Base-by-base conservation (phyloP, 1,140 invertebrate genomes). In the Sarcophaga peregrina region DNA sequence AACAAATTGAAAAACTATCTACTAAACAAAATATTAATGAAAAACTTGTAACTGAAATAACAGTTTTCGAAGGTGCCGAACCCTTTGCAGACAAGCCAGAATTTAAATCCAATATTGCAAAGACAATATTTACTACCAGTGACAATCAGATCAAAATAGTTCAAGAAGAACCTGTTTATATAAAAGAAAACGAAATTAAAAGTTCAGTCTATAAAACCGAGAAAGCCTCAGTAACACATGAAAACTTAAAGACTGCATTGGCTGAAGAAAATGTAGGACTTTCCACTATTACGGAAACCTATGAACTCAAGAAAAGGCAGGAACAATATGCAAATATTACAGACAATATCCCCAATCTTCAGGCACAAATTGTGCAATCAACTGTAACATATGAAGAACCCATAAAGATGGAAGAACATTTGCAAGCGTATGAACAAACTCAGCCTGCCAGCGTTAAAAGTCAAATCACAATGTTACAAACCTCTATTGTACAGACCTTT, bases 191-290 rank as follows among this genome's bases (percentile, higher is more conserved):
- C 45, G 75, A 81, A 9, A 47, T 87, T 6, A 50, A 81, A 50
- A 46, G 84, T 1, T 9, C 84, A 6, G 6, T 74, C 4, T 48
- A 82, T n/a, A 11, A n/a, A 0, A 17, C 17, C 10, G 62, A 17
- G 48, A 81, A 73, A 9, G 87, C 87, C 25, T 15, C 78, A 58
- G 5, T 85, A 9, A 75, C 85, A 3, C 82, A 81, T 8, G 62
- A 80, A 7, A 83, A 87, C 48, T 47, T 83, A 4, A 81, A 85
- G 81, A 81, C 86, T 7, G 25, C 86, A 3, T 17, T 86, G 20
- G 87, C 86, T 0, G 87, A 89, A 62, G 87, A 90, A 78, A 82
- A 86, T n/a, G 47, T 86, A 0, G 78, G 85, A 10, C n/a, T 87
- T 3, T 86, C 81, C 72, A 81, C 83, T 3, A 86, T 90, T 47